These are phyloP conservation scores for Trypoxylus dichotomus DNA, from an alignment of 1,140 invertebrate species.

Conservation along the genomic window DNA sequence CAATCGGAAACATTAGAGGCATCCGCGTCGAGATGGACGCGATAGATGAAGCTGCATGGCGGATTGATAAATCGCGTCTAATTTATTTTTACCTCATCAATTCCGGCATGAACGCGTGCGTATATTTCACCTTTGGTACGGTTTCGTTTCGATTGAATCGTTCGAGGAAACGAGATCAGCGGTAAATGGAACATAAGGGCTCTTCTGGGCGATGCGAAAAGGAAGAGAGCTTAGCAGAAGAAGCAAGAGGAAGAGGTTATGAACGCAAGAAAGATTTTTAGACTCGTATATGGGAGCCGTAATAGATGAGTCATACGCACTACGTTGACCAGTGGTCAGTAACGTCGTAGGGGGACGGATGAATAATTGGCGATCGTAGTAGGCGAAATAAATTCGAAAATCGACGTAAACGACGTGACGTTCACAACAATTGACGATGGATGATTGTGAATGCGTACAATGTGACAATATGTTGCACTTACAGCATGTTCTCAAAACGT, in stretches of 20 bases:
- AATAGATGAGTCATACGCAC: not conserved
- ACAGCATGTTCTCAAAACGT: not conserved
- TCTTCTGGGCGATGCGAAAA: not conserved
- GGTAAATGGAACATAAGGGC: not conserved
- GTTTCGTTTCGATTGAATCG: not conserved
- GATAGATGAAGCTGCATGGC: too few species aligned
- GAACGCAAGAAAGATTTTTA: not conserved
- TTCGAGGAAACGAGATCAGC: not conserved
- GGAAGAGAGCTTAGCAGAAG: not conserved
- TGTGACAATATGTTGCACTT: not conserved
- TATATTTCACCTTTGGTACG: not conserved
- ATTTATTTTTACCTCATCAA: not conserved
- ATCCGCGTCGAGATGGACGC: too few species aligned
- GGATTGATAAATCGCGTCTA: not conserved
- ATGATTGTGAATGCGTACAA: not conserved
- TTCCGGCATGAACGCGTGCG: not conserved
- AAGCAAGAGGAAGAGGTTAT: not conserved
- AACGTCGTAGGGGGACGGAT: not conserved
- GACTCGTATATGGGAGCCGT: not conserved
- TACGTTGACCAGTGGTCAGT: not conserved
- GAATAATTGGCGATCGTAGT: not conserved
- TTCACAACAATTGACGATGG: not conserved
- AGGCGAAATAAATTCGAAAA: not conserved
- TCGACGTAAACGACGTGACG: not conserved
- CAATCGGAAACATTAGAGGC: not conserved